Percentiles rank a stretch among this genome's conserved stretches.
These are phyloP conservation scores for Oplegnathus fasciatus DNA, from an alignment of 2,113 vertebrate genomes.

Conservation along the genomic window DNA sequence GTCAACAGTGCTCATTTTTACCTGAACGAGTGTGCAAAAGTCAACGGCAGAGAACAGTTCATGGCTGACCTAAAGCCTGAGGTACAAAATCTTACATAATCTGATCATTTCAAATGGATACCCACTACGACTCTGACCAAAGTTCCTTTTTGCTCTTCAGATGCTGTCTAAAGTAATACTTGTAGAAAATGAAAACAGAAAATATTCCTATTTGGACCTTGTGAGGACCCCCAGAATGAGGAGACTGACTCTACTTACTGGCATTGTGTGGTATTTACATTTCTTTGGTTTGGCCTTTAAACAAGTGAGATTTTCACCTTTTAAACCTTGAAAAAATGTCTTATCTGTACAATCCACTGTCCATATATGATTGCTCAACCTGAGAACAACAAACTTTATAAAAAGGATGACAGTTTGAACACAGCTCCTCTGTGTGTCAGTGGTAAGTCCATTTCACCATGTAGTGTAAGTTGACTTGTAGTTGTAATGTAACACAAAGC, in stretches of 20 bases:
- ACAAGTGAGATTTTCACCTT: not conserved
- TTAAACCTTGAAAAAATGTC: not conserved
- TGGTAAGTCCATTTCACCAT: not conserved
- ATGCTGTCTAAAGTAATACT: conserved; percentile 60
- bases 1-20: conserved; percentile 83
- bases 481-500: not conserved
- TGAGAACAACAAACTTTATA: not conserved
- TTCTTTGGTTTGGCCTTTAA: not conserved
- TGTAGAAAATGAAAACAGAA: conserved; percentile 63
- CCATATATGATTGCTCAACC: not conserved
- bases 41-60: conserved; percentile 79
- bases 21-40: conserved; percentile 84
- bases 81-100: conserved; percentile 62
- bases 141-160: conserved; percentile 31
- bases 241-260: conserved; percentile 51
- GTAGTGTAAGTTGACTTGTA: not conserved
- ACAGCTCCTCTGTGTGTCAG: not conserved
- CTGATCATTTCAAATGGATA: not conserved
- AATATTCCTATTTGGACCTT: conserved; percentile 72
- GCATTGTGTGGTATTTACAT: conserved; percentile 61
- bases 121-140: not conserved
- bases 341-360: not conserved
- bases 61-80: conserved; percentile 81
- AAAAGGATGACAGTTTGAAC: not conserved
- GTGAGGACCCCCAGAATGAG: conserved; percentile 69